Evolutionary conservation across 64 coral and sea anemone species (phyloP), one percentile per base, ranked within the genome.

Genomic region (Porites lutea): DNA sequence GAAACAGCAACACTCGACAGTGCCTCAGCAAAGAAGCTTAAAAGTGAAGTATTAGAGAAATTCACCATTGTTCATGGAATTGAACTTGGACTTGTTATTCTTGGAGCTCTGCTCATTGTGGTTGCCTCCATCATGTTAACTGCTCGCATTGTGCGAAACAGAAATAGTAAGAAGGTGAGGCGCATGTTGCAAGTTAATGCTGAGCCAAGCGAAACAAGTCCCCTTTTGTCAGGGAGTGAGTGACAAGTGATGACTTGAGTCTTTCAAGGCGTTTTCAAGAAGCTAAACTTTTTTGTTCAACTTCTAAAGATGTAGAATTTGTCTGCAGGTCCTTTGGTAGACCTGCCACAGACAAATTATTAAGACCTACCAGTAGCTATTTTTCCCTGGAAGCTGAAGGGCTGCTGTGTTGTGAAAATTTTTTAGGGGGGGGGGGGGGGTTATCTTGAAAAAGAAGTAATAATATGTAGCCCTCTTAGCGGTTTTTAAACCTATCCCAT

Each of bases 31-130:
- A 59, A 99, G 21, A 65, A 91, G 48, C 57, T 99, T 20, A 93
- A 99, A 69, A 81, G 93, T 18, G 88, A 94, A 66, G 94, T 99
- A 9, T 65, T 99, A 5, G 74, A 16, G 50, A 92, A 83, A 37
- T 93, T 99, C 6, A 83, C 72, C 10, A 89, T 99, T 48, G 94
- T 82, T 16, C 94, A 99, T 54, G 71, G 82, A 74, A 10, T 99
- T 72, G 91, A 99, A 48, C 86, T 91, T 78, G 97, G 54, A 16
- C 9, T 96, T 6, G 57, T 96, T 71, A 82, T 88, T 75, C 13
- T 99, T 82, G 97, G 97, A 78, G 83, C 66, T 27, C 27, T 99
- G 5, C 86, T 99, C 10, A 52, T 96, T 48, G 15, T 99, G 3
- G 48, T 92, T 49, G 94, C 91, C 10, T 88, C 88, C 0, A 62